Percentiles rank a stretch among this genome's conserved stretches.
Evolutionary conservation across 2,888 invertebrate genomes (phyloP).

Genomic region (Poecilobothrus nobilitatus): DNA sequence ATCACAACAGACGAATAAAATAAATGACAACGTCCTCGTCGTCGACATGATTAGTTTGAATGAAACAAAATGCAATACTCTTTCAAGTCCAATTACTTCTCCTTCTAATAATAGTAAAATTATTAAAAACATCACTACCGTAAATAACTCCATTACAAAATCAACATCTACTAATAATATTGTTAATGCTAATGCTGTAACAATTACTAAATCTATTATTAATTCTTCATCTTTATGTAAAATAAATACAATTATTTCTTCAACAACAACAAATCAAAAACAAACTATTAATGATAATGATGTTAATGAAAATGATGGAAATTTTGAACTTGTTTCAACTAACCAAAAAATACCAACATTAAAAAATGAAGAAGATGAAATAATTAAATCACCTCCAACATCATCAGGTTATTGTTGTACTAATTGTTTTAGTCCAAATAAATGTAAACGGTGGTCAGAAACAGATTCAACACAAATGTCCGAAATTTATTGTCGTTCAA

Average conservation of each 20-base stretch:
- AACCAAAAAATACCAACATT: neutral
- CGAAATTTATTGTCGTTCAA: conserved; percentile 51
- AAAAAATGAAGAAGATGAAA: conserved; percentile 24
- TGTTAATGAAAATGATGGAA: neutral
- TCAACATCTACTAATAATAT: conserved; percentile 11
- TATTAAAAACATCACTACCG: neutral
- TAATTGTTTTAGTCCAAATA: conserved; percentile 40
- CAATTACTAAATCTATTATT: neutral
- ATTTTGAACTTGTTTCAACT: neutral
- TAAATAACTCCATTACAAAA: neutral
- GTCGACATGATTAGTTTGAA: neutral
- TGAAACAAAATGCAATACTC: neutral
- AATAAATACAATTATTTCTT: too few species aligned
- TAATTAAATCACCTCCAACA: conserved; percentile 23
- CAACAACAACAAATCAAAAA: neutral
- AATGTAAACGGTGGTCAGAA: conserved; percentile 37
- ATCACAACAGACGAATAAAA: conserved; percentile 33
- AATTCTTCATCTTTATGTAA: too few species aligned
- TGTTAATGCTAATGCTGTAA: neutral
- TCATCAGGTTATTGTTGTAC: conserved; percentile 38
- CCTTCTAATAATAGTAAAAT: neutral
- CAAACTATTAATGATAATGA: neutral
- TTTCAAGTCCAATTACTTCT: neutral
- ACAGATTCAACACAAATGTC: conserved; percentile 47
- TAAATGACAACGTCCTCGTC: neutral